phyloP scores from a whole-genome alignment of 2,797 vertebrate species.

The Telmatherina bonti region DNA sequence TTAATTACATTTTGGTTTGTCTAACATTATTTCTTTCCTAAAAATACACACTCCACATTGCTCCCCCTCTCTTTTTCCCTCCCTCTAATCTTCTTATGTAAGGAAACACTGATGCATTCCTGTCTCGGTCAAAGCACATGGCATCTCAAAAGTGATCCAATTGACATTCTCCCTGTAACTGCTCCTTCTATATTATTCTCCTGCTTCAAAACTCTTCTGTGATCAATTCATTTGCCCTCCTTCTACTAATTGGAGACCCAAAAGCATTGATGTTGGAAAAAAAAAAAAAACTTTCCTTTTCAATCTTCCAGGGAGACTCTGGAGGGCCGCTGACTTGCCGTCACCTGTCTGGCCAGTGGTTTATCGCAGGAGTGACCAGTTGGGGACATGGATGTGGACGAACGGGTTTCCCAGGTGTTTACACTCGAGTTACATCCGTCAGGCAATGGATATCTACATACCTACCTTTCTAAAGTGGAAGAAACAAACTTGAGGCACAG shows the following conservation, averaged over 20 bases:
- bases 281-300: background rate
- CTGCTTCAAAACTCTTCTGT: constrained; percentile 13
- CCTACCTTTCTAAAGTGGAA: constrained; percentile 76
- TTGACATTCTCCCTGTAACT: constrained; percentile 65
- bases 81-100: constrained; percentile 79
- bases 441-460: constrained; percentile 90
- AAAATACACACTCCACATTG: constrained; percentile 54
- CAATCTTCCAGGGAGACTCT: constrained; percentile 88
- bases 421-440: constrained; percentile 89
- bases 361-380: constrained; percentile 95
- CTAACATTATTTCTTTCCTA: constrained; percentile 42
- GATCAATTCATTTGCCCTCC: constrained; percentile 1
- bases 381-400: constrained; percentile 96
- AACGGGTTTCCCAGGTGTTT: constrained; percentile 91
- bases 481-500: background rate
- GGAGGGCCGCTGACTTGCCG: constrained; percentile 93
- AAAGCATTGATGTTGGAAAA: background rate
- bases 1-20: constrained; percentile 30
- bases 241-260: background rate
- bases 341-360: constrained; percentile 90
- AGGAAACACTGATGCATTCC: constrained; percentile 71
- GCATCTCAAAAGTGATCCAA: constrained; percentile 57
- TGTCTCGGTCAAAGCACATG: constrained; percentile 72
- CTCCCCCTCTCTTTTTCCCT: constrained; percentile 23
- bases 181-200: constrained; percentile 17